Evolutionary conservation across 2,113 vertebrate species (phyloP), one percentile per base, ranked within the genome.

Genomic region (Scopus umbretta): DNA sequence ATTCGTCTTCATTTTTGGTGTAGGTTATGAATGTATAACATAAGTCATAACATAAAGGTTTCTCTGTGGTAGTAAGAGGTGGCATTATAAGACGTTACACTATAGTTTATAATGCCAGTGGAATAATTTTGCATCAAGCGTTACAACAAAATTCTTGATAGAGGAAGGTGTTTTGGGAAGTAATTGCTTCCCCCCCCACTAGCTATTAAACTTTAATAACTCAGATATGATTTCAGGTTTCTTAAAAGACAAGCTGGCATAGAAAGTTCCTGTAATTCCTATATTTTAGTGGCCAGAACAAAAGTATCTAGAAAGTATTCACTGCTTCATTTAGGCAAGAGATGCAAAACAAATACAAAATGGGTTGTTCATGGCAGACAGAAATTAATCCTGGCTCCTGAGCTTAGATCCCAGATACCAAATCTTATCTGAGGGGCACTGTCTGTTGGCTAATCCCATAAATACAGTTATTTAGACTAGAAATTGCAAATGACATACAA

Each of bases 401-500:
- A 74, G 32, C n/a, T 76, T 93, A 78, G 56, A 49, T 34, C 34
- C 61, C 72, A 81, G 73, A 38, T 65, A 76, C 14, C 21, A 96
- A 94, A 67, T 90, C 94, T 90, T 45, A 65, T 42, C 63, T 32
- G 68, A 68, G 49, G 52, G 72, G 42, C 94, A 95, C 29, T 73
- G 30, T 94, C 62, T 97, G 56, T 63, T 58, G 72, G 70, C 53
- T 94, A 95, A 93, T 84, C 83, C 71, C 70, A 49, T 82, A 92
- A 96, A 88, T 73, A 87, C 2, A 88, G 45, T 58, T 86, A 96
- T 86, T 95, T 94, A 95, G 87, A 74, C 47, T 59, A 66, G 89
- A 96, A 97, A 84, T n/a, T 84, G 27, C 45, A 97, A 97, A 80
- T 92, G 74, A 86, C 71, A 68, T 18, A 42, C 50, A 97, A 79